Evolutionary conservation across 2,888 invertebrate species (phyloP).

Genomic region (Platycnemis pennipes): DNA sequence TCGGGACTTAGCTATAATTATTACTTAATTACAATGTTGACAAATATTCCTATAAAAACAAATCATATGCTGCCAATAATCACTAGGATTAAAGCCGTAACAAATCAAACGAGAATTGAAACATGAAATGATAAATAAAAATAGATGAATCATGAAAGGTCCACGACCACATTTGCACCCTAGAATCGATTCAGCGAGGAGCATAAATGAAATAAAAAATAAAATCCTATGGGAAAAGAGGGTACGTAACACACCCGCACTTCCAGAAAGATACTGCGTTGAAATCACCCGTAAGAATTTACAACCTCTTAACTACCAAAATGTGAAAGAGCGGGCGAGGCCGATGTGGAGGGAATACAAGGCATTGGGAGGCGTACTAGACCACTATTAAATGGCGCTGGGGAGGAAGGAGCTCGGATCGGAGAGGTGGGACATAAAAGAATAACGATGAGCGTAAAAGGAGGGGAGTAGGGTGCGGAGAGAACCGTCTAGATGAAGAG

Average conservation of each 20-base stretch:
- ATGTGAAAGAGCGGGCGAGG: background rate
- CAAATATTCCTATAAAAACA: background rate
- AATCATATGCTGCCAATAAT: no score
- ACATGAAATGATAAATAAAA: background rate
- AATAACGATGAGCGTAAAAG: constrained; percentile 17
- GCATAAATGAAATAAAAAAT: background rate
- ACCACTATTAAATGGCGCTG: background rate
- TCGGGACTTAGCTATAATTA: no score
- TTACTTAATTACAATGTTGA: no score
- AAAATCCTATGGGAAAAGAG: background rate
- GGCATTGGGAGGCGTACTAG: constrained; percentile 12
- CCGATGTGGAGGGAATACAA: background rate
- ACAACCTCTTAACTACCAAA: constrained; percentile 53
- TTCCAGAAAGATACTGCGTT: constrained; percentile 25
- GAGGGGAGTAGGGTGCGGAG: background rate
- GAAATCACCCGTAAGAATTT: constrained; percentile 60
- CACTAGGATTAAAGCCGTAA: no score
- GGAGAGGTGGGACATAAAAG: constrained; percentile 4
- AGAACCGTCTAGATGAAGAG: background rate
- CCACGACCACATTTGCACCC: background rate
- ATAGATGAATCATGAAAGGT: background rate
- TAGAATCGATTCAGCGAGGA: background rate
- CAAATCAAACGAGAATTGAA: no score
- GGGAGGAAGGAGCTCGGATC: background rate
- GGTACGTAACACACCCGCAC: constrained; percentile 30